phyloP scores from a whole-genome alignment of 2,888 invertebrate species.

The Resseliella maxima region DNA sequence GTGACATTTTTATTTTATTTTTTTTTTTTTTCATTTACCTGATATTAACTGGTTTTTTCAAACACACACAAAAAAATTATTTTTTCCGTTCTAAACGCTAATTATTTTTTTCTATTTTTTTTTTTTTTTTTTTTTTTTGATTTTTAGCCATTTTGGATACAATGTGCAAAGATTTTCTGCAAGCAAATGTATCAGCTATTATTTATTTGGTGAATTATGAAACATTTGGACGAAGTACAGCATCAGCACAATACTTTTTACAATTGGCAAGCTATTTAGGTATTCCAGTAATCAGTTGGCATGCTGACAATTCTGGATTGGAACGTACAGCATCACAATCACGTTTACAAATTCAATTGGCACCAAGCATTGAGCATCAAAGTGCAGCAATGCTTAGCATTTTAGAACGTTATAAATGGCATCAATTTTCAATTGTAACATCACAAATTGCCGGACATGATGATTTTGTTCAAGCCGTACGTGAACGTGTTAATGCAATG shows the following conservation, averaged over 20 bases:
- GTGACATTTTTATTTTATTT: slow-evolving; percentile 59
- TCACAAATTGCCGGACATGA: slow-evolving; percentile 94
- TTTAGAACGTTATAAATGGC: slow-evolving; percentile 95
- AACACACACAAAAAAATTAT: no score
- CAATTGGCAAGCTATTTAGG: slow-evolving; percentile 94
- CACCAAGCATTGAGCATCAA: slow-evolving; percentile 96
- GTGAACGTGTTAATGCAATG: slow-evolving; percentile 86
- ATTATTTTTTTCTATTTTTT: not conserved
- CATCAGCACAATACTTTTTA: slow-evolving; percentile 93
- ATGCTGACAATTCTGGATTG: slow-evolving; percentile 93
- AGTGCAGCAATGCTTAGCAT: slow-evolving; percentile 96
- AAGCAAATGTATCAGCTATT: slow-evolving; percentile 90
- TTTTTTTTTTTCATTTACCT: not conserved
- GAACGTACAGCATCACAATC: slow-evolving; percentile 84
- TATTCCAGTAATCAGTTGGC: slow-evolving; percentile 97
- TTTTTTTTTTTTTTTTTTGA: not conserved
- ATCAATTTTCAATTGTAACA: slow-evolving; percentile 93
- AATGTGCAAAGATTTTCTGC: slow-evolving; percentile 88
- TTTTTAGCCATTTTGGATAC: slow-evolving; percentile 83
- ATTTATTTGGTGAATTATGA: slow-evolving; percentile 96
- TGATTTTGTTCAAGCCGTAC: slow-evolving; percentile 93
- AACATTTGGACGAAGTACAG: slow-evolving; percentile 91
- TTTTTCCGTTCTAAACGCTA: no score
- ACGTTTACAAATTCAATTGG: slow-evolving; percentile 90
- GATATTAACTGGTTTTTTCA: no score